Evolutionary conservation across 1,140 invertebrate genomes (phyloP), one percentile per base, ranked within the genome.

Genomic region (Linepithema humile): DNA sequence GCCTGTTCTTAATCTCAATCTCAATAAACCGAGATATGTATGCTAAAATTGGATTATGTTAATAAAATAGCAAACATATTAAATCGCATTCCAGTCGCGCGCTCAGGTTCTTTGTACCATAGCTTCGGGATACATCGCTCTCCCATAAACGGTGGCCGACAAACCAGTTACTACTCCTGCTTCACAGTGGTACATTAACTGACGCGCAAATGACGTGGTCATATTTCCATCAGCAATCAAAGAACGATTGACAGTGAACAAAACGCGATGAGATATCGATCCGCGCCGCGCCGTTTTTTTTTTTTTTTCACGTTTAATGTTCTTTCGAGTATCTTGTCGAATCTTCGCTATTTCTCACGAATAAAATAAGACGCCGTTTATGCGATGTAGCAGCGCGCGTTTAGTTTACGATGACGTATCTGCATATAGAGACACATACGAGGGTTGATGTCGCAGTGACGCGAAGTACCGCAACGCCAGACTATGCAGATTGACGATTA

Each of bases 11-110:
- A n/a, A n/a, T n/a, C n/a, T n/a, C n/a, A 45, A 45, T 45, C 15
- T 3, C 15, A 26, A 32, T 55, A 3, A 40, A n/a, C 12, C 10
- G 7, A 35, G 1, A 17, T 12, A 40, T 12, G 9, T 29, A 2
- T 53, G 23, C 26, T 38, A 35, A 89, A 89, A 88, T 88, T 88
- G 64, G 72, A 88, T 67, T 82, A 78, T 64, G 70, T 85, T 88
- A 88, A 77, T 80, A 85, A 57, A 65, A 65, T 45, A 78, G 59
- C 67, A 23, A 83, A 70, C 62, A 57, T 67, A 82, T 45, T 82
- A 70, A 88, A 88, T 84, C 67, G 69, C 88, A 88, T 89, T 89
- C 88, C 35, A 72, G 4, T 6, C 84, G 87, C 67, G 86, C 77
- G 65, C 67, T 67, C 55, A 48, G 69, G 67, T 85, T 88, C 78